phyloP scores from a whole-genome alignment of 2,113 vertebrate genomes.

The Nasalis larvatus region DNA sequence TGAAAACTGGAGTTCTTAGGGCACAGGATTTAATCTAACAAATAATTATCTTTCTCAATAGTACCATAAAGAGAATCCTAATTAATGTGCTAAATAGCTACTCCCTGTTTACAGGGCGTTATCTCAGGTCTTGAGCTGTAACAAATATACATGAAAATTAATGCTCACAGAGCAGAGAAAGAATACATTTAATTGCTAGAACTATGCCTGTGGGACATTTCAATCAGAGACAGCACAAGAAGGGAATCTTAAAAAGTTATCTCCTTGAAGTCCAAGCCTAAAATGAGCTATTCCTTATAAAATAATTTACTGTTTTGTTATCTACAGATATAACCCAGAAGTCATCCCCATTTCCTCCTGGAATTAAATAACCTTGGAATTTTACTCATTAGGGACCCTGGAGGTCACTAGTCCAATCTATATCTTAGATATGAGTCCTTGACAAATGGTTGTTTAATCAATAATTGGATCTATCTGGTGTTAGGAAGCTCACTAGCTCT shows the following conservation, averaged over 20 bases:
- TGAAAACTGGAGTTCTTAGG: constrained; percentile 37
- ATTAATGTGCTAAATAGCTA: constrained; percentile 47
- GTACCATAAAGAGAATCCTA: constrained; percentile 37
- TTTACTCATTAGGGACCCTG: background rate
- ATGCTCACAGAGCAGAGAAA: background rate
- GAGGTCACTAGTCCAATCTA: background rate
- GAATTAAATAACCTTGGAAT: background rate
- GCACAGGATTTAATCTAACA: constrained; percentile 42
- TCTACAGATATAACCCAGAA: background rate
- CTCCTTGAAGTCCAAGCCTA: background rate
- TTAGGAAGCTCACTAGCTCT: background rate
- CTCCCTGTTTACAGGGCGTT: constrained; percentile 35
- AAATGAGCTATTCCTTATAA: background rate
- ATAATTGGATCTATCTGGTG: background rate
- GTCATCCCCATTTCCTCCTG: background rate
- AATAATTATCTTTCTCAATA: constrained; percentile 46
- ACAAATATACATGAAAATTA: constrained; percentile 51
- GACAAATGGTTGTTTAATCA: background rate
- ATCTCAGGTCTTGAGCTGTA: constrained; percentile 30
- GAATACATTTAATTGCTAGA: background rate
- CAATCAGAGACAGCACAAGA: background rate
- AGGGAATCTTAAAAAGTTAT: background rate
- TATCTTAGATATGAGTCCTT: background rate
- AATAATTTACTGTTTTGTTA: constrained; percentile 5
- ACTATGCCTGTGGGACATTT: background rate